phyloP scores from a whole-genome alignment of 2,797 vertebrate species.

The Melanotaenia pygmaea region DNA sequence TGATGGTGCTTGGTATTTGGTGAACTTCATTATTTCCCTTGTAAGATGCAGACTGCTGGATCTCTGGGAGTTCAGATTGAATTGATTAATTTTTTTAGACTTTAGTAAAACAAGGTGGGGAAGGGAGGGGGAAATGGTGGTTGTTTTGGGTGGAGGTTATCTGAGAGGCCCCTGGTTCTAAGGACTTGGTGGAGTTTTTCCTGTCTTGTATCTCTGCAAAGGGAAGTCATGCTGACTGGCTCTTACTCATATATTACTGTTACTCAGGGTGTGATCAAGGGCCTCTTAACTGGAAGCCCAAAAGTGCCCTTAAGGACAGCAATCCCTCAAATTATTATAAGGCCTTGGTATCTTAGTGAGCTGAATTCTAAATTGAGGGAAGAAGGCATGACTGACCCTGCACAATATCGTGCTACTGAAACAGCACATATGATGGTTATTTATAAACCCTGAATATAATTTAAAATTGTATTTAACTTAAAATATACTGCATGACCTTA shows the following conservation, averaged over 20 bases:
- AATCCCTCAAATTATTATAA: slow-evolving; percentile 29
- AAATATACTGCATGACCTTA: slow-evolving; percentile 43
- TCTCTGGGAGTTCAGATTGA: not conserved
- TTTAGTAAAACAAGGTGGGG: slow-evolving; percentile 31
- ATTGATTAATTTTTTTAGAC: not conserved
- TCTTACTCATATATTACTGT: slow-evolving; percentile 57
- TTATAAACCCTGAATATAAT: slow-evolving; percentile 31
- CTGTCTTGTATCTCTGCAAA: slow-evolving; percentile 65
- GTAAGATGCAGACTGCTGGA: not conserved
- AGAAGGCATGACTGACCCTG: slow-evolving; percentile 6
- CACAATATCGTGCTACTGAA: slow-evolving; percentile 5
- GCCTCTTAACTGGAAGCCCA: slow-evolving; percentile 5
- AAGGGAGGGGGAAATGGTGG: slow-evolving; percentile 22
- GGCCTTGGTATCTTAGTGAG: slow-evolving; percentile 12
- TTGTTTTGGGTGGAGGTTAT: slow-evolving; percentile 51
- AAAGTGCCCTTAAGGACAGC: not conserved
- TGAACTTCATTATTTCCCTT: not conserved
- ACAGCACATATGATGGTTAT: slow-evolving; percentile 12
- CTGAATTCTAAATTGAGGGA: slow-evolving; percentile 25
- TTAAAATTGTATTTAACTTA: slow-evolving; percentile 30
- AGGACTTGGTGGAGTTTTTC: slow-evolving; percentile 66
- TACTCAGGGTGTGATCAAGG: slow-evolving; percentile 53
- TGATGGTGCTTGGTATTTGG: slow-evolving; percentile 21
- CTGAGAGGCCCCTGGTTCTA: slow-evolving; percentile 33
- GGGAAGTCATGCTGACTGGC: slow-evolving; percentile 56